Evolutionary conservation across 2,888 invertebrate genomes (phyloP), one percentile per base, ranked within the genome.

Genomic region (Eupithecia dodoneata): DNA sequence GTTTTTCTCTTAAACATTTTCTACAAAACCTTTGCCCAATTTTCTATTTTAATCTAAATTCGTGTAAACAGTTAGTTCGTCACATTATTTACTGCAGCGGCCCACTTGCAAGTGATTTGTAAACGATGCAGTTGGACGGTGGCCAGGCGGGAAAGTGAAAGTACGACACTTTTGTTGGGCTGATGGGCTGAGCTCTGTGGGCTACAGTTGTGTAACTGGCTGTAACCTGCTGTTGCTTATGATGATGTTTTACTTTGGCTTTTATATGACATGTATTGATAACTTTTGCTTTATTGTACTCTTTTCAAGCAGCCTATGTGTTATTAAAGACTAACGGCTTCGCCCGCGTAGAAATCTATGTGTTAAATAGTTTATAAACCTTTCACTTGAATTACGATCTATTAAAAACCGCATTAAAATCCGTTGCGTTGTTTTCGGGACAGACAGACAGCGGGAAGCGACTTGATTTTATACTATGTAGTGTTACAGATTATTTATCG

Each of bases 91-190:
- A 15, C 3, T 67, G 45, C 67, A 67, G 2, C 41, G 44, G 7
- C n/a, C 18, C 59, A 59, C 44, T 67, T 45, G 13, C 44, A 45
- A 45, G 67, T 67, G 44, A 44, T 66, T 45, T 67, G 44, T 67
- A 45, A 67, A 67, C 45, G 3, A 44, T 67, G 44, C 67, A 44
- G 15, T 67, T 67, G 67, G 67, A 67, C 42, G 45, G 45, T 7
- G 44, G 67, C 67, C 67, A 67, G 67, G 15, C 42, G 15, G 42
- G 67, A 45, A n/a, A 69, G 67, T 45, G 67, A 69, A 69, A 69
- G 67, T 45, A 45, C 15, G 13, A 4, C 45, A n/a, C 67, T 63
- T 63, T 30, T 63, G 30, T 63, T 12, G 63, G 59, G 63, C 63
- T 63, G 63, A 30, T 30, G 18, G 18, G 59, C 55, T n/a, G 55